A percentile compares a stretch with the other conserved stretches of the same genome.
These are phyloP conservation scores for Sebastolobus altivelis DNA, from an alignment of 2,797 vertebrate genomes.

Conservation along the genomic window DNA sequence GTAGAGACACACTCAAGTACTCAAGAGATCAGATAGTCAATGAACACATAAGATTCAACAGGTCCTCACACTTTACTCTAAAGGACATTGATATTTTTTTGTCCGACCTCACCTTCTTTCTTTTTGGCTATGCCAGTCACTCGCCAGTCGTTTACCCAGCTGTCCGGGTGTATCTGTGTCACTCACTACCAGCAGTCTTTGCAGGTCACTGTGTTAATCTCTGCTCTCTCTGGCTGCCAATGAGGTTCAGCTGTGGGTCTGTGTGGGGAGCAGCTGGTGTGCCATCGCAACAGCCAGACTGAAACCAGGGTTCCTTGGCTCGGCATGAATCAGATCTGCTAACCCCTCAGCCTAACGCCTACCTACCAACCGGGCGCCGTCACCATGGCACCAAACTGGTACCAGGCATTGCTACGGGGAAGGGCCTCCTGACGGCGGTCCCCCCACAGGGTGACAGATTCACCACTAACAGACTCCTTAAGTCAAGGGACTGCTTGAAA, in stretches of 20 bases:
- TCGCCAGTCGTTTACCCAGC: slow-evolving; percentile 72
- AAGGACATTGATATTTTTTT: slow-evolving; percentile 34
- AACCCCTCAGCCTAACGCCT: slow-evolving; percentile 61
- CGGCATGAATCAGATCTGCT: slow-evolving; percentile 68
- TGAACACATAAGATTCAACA: slow-evolving; percentile 33
- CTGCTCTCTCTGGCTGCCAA: slow-evolving; percentile 68
- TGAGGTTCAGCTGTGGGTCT: slow-evolving; percentile 75
- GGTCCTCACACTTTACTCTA: slow-evolving; percentile 17
- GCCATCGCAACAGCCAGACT: slow-evolving; percentile 66
- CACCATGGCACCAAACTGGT: slow-evolving; percentile 15
- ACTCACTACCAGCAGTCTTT: slow-evolving; percentile 71
- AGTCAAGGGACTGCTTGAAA: slow-evolving; percentile 7
- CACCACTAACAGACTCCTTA: not conserved
- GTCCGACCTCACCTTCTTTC: slow-evolving; percentile 18
- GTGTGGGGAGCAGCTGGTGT: slow-evolving; percentile 78
- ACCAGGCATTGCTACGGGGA: slow-evolving; percentile 50
- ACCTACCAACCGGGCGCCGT: slow-evolving; percentile 42
- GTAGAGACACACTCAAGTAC: slow-evolving; percentile 20
- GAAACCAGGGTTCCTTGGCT: slow-evolving; percentile 74
- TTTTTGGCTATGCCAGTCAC: slow-evolving; percentile 38
- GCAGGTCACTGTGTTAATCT: slow-evolving; percentile 81
- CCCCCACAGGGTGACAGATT: not conserved
- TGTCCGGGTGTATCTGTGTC: slow-evolving; percentile 75
- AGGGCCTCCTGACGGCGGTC: slow-evolving; percentile 33
- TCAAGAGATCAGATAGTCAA: slow-evolving; percentile 32